phyloP scores from a whole-genome alignment of 2,888 invertebrate genomes.

The Tinea pellionella region DNA sequence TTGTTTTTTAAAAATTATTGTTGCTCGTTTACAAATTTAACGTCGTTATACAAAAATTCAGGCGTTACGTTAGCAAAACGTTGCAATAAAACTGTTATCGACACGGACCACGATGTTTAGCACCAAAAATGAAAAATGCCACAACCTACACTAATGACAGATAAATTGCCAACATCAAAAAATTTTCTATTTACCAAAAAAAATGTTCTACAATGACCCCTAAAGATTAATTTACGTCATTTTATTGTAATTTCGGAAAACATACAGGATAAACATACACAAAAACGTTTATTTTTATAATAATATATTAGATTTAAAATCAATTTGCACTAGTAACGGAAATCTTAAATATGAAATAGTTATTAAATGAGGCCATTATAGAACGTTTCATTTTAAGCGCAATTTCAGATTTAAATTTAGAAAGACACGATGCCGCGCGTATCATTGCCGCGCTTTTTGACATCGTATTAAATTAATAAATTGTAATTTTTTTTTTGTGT shows the following conservation, averaged over 20 bases:
- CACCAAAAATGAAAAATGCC: not conserved
- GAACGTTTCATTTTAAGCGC: slow-evolving; percentile 24
- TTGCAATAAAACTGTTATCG: not conserved
- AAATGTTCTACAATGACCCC: slow-evolving; percentile 12
- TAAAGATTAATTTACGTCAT: not conserved
- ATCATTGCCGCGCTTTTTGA: slow-evolving; percentile 22
- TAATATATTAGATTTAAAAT: too few species aligned
- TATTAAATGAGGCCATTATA: slow-evolving; percentile 22
- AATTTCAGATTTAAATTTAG: slow-evolving; percentile 36
- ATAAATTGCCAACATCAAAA: not conserved
- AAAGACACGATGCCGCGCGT: slow-evolving; percentile 51
- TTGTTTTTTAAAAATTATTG: too few species aligned
- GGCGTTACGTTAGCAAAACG: not conserved
- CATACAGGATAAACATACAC: too few species aligned
- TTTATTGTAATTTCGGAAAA: too few species aligned
- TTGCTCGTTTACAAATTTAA: too few species aligned
- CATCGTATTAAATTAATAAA: not conserved
- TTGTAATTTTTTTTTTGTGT: not conserved
- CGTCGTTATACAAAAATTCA: too few species aligned
- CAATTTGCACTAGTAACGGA: too few species aligned
- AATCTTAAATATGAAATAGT: not conserved
- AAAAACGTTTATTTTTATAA: too few species aligned
- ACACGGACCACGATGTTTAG: not conserved
- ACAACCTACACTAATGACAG: not conserved
- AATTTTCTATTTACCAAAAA: not conserved